Evolutionary conservation across 2,113 vertebrate species (phyloP).

Genomic region (Mesembrinibis cayennensis): DNA sequence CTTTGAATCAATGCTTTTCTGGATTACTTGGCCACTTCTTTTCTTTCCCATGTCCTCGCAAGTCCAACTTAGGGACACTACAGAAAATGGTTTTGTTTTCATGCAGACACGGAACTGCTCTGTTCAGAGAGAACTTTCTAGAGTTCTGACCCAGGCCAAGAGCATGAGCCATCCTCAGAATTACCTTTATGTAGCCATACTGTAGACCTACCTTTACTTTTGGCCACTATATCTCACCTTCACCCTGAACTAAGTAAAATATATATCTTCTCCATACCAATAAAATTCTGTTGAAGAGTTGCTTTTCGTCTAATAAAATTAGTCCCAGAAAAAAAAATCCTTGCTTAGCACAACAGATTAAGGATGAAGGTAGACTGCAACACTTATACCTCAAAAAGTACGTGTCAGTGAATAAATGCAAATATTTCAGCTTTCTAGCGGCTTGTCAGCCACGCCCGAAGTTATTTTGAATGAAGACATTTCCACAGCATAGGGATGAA

Average conservation of each 20-base stretch:
- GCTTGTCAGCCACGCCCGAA: background rate
- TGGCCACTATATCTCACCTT: background rate
- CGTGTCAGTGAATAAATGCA: background rate
- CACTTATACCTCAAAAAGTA: background rate
- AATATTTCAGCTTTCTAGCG: background rate
- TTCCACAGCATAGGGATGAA: background rate
- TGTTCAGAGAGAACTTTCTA: background rate
- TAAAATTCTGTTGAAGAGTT: background rate
- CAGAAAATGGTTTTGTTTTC: background rate
- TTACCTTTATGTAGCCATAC: background rate
- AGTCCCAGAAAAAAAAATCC: background rate
- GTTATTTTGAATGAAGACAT: background rate
- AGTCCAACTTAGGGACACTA: background rate
- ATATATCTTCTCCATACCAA: background rate
- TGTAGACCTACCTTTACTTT: background rate
- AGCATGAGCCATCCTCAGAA: background rate
- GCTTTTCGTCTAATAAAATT: background rate
- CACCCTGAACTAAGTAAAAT: background rate
- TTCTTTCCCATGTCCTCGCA: background rate
- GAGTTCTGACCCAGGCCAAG: background rate
- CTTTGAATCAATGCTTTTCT: background rate
- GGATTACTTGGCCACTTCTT: background rate
- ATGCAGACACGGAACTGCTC: background rate
- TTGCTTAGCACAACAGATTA: background rate
- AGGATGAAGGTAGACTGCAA: background rate